Percentiles rank a stretch among this genome's conserved stretches.
Conservation (phyloP, 2,797 vertebrate genomes). For the Benthosema pterotum region DNA sequence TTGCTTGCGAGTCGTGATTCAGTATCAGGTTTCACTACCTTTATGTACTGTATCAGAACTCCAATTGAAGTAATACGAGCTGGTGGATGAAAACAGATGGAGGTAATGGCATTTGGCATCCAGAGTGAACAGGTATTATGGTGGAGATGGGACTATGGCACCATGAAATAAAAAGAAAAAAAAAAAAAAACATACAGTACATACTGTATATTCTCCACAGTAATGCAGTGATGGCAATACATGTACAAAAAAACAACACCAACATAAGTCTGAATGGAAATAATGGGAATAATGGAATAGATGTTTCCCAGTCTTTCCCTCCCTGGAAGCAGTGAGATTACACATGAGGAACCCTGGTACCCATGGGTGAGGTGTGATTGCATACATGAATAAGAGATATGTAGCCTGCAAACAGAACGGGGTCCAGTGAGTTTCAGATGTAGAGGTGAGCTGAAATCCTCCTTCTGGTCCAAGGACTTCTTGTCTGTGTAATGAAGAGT, state of each 20-base stretch:
- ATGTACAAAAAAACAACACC: neutral
- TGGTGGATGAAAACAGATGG: too few relatives aligned
- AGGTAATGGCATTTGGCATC: neutral
- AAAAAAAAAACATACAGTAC: too few relatives aligned
- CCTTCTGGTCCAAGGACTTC: slow-evolving; percentile 37
- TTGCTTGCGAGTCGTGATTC: too few relatives aligned
- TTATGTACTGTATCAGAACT: too few relatives aligned
- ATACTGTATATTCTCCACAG: too few relatives aligned
- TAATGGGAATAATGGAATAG: slow-evolving; percentile 11
- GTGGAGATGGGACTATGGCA: too few relatives aligned
- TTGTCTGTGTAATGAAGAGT: slow-evolving; percentile 34
- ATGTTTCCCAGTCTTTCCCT: neutral
- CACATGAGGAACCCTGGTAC: neutral
- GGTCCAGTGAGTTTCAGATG: slow-evolving; percentile 32
- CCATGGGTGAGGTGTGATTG: slow-evolving; percentile 14
- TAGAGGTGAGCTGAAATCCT: slow-evolving; percentile 32
- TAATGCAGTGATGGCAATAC: too few relatives aligned
- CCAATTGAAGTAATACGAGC: too few relatives aligned
- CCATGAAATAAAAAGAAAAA: too few relatives aligned
- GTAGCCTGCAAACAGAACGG: slow-evolving; percentile 14
- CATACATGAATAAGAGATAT: slow-evolving; percentile 37
- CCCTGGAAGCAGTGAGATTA: neutral
- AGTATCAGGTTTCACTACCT: too few relatives aligned
- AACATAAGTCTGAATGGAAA: slow-evolving; percentile 4
- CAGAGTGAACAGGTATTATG: slow-evolving; percentile 20